phyloP scores from a whole-genome alignment of 2,888 invertebrate genomes.

The Ferdinandea cuprea region DNA sequence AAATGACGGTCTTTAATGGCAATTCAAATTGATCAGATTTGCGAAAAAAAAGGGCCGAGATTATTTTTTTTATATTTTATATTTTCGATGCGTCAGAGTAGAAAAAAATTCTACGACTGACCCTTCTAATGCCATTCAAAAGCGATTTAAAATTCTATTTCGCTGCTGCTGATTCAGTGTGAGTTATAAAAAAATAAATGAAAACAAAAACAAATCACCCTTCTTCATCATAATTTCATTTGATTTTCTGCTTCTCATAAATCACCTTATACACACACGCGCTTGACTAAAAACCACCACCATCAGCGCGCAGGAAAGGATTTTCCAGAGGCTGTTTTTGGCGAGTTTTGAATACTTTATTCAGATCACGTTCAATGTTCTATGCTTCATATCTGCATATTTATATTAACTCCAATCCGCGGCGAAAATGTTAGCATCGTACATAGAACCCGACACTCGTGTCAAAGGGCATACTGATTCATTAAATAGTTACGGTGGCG shows the following conservation, averaged over 20 bases:
- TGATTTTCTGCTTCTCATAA: slow-evolving; percentile 13
- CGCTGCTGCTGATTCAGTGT: background rate
- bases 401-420: slow-evolving; percentile 6
- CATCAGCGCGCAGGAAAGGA: slow-evolving; percentile 1
- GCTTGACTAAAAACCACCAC: background rate
- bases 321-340: slow-evolving; percentile 9
- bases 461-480: slow-evolving; percentile 8
- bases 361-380: slow-evolving; percentile 23
- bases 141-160: slow-evolving; percentile 16
- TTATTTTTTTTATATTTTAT: too few relatives aligned
- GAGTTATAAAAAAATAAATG: background rate
- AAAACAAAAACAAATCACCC: background rate
- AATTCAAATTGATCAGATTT: too few relatives aligned
- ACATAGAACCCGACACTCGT: background rate
- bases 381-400: slow-evolving; percentile 25
- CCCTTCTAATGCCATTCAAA: background rate
- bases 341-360: slow-evolving; percentile 22
- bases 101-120: background rate
- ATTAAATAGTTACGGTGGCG: slow-evolving; percentile 22
- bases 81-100: background rate
- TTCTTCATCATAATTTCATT: slow-evolving; percentile 21
- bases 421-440: background rate
- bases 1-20: too few relatives aligned
- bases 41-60: too few relatives aligned
- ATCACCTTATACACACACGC: slow-evolving; percentile 5